phyloP scores from a whole-genome alignment of 2,113 vertebrate species.

The Cyanoramphus novaezelandiae region DNA sequence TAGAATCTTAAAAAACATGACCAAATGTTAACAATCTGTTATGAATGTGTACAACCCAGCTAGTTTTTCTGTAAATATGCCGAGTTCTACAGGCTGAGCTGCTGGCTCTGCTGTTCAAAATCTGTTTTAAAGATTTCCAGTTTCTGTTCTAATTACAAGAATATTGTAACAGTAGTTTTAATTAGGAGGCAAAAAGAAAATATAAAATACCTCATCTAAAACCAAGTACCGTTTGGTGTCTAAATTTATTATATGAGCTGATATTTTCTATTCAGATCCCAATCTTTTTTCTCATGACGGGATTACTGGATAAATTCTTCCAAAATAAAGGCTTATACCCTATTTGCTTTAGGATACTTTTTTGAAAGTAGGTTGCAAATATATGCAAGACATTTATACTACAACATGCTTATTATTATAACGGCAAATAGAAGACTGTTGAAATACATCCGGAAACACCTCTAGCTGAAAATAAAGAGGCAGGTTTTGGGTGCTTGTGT shows the following conservation, averaged over 20 bases:
- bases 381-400: not conserved
- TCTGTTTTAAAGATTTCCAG: not conserved
- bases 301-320: not conserved
- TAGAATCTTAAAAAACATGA: not conserved
- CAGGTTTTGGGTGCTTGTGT: not conserved
- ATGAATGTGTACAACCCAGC: not conserved
- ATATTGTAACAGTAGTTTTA: not conserved
- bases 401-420: not conserved
- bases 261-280: not conserved
- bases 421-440: not conserved
- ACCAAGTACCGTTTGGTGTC: not conserved
- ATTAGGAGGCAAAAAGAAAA: not conserved
- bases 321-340: not conserved
- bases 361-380: not conserved
- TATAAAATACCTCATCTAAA: not conserved
- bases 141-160: not conserved
- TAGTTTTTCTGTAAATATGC: not conserved
- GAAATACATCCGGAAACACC: not conserved
- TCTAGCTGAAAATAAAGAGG: not conserved
- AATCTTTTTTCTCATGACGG: not conserved
- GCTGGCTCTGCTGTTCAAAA: not conserved
- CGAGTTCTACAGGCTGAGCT: not conserved
- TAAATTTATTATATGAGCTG: not conserved
- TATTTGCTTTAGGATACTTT: not conserved
- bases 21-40: constrained; percentile 40